Conservation (phyloP, 2,113 vertebrate species). For the Poicephalus gulielmi region DNA sequence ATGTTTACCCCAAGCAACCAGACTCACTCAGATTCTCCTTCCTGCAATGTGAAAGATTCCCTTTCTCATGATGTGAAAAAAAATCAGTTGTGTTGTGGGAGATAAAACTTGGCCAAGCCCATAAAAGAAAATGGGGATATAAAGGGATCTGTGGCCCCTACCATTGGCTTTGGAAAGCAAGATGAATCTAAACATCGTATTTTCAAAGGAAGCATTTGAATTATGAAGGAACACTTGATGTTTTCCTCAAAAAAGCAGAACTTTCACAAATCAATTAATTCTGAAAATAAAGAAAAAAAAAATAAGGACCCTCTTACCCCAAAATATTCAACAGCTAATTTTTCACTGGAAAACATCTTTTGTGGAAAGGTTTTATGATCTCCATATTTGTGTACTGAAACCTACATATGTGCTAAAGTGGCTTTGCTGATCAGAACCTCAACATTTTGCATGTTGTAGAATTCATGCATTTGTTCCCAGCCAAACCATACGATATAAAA, state of each 20-base stretch:
- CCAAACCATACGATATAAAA: constrained; percentile 47
- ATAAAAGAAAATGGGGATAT: constrained; percentile 2
- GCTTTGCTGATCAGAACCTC: neutral
- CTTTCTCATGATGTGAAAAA: neutral
- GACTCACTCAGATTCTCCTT: neutral
- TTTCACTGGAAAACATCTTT: constrained; percentile 6
- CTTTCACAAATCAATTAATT: constrained; percentile 5
- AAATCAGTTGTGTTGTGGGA: neutral
- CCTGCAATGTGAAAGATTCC: neutral
- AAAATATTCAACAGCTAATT: neutral
- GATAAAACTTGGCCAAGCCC: constrained; percentile 9
- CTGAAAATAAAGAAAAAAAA: neutral
- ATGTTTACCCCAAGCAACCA: neutral
- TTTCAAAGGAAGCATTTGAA: constrained; percentile 42
- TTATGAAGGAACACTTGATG: constrained; percentile 5
- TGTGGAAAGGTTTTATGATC: constrained; percentile 3
- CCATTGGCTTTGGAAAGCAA: neutral
- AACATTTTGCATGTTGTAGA: neutral
- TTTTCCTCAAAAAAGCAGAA: constrained; percentile 23
- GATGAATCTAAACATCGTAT: neutral
- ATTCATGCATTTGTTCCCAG: neutral
- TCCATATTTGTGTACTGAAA: neutral
- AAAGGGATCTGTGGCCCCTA: neutral
- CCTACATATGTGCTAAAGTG: neutral
- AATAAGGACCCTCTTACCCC: neutral